Evolutionary conservation across 2,113 vertebrate species (phyloP).

Genomic region (Xiphophorus couchianus): DNA sequence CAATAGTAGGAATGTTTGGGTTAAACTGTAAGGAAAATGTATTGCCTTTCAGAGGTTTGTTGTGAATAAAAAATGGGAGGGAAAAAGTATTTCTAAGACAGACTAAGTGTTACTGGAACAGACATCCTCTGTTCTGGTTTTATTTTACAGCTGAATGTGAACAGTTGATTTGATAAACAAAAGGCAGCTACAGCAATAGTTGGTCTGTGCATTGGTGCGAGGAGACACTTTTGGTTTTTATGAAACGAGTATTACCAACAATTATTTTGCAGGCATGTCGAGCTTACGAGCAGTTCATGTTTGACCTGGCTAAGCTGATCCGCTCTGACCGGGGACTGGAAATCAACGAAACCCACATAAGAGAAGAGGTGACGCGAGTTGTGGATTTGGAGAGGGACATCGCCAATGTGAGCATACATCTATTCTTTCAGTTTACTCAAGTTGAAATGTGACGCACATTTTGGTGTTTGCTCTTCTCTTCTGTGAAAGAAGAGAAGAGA

Average conservation of each 20-base stretch:
- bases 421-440: neutral
- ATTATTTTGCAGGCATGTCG: constrained; percentile 84
- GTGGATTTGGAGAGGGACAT: constrained; percentile 93
- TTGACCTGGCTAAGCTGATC: constrained; percentile 88
- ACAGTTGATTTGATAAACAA: constrained; percentile 21
- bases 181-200: constrained; percentile 4
- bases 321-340: constrained; percentile 81
- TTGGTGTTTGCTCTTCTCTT: neutral
- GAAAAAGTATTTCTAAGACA: constrained; percentile 31
- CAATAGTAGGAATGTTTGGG: neutral
- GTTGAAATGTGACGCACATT: no score
- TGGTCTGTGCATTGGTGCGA: neutral
- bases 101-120: constrained; percentile 53
- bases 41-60: constrained; percentile 13
- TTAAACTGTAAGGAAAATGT: constrained; percentile 1
- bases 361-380: constrained; percentile 81
- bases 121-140: constrained; percentile 46
- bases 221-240: neutral
- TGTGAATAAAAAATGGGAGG: constrained; percentile 30
- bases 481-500: no score
- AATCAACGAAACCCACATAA: constrained; percentile 76
- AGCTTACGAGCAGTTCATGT: constrained; percentile 91
- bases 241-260: constrained; percentile 1
- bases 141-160: constrained; percentile 3
- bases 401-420: constrained; percentile 86